phyloP scores from a whole-genome alignment of 2,888 invertebrate genomes.

The Chironomus riparius region DNA sequence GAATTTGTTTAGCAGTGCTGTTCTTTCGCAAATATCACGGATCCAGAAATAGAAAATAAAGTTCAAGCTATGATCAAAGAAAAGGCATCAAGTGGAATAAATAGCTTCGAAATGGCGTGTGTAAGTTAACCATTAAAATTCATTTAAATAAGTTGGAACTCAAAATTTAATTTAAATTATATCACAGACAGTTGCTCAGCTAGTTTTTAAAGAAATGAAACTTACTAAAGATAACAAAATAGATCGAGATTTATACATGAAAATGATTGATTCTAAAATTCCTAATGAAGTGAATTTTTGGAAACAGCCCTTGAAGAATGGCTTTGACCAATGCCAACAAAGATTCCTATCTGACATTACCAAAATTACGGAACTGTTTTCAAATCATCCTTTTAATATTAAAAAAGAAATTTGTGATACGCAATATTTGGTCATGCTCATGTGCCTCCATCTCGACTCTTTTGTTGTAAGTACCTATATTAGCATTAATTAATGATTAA shows the following conservation, averaged over 20 bases:
- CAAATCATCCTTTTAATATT: constrained; percentile 12
- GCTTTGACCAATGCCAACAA: neutral
- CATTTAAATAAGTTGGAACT: neutral
- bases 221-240: neutral
- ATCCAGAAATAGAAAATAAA: neutral
- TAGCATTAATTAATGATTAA: too few relatives aligned
- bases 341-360: neutral
- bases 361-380: neutral
- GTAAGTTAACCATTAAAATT: neutral
- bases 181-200: neutral
- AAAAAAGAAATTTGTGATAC: constrained; percentile 1
- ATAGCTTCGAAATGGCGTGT: neutral
- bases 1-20: neutral
- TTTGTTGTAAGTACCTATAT: neutral
- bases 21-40: neutral
- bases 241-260: neutral
- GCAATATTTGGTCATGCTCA: neutral
- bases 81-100: neutral
- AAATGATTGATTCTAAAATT: neutral
- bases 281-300: neutral
- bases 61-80: neutral
- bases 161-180: neutral
- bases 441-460: constrained; percentile 15
- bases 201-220: neutral
- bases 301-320: neutral